Evolutionary conservation across 2,888 invertebrate species (phyloP).

Genomic region (Scrobipalpa costella): DNA sequence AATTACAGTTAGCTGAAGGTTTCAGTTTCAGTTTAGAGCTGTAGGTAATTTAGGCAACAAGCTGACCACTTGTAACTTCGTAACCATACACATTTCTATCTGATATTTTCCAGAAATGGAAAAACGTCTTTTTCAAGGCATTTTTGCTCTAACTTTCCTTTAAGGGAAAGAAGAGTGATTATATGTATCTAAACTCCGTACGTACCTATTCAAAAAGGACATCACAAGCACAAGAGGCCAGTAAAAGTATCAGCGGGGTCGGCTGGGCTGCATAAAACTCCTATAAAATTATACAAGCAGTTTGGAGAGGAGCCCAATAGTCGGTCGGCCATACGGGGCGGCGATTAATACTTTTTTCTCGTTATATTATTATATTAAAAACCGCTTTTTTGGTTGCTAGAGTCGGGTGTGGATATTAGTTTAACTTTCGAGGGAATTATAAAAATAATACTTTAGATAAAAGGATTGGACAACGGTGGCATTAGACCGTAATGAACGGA

Average conservation of each 20-base stretch:
- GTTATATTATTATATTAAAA: constrained; percentile 22
- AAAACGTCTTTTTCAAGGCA: no score
- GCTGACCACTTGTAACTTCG: no score
- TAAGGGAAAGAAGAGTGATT: no score
- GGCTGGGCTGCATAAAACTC: constrained; percentile 46
- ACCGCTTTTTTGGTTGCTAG: constrained; percentile 11
- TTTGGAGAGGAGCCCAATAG: constrained; percentile 46
- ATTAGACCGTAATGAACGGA: no score
- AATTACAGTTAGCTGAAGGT: no score
- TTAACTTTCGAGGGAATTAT: neutral
- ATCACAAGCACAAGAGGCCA: constrained; percentile 5
- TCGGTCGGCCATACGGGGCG: constrained; percentile 28
- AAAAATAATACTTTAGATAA: neutral
- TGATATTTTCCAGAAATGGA: no score
- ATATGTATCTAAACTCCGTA: neutral
- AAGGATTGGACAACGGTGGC: no score
- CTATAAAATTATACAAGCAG: constrained; percentile 53
- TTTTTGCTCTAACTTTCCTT: no score
- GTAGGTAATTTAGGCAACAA: no score
- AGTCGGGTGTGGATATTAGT: neutral
- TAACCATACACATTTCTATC: no score
- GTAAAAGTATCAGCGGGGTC: constrained; percentile 32
- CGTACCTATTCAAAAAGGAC: constrained; percentile 5
- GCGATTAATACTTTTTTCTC: constrained; percentile 31
- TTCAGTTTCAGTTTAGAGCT: no score